Conservation (phyloP, 2,113 vertebrate genomes). For the Thamnophis sirtalis region DNA sequence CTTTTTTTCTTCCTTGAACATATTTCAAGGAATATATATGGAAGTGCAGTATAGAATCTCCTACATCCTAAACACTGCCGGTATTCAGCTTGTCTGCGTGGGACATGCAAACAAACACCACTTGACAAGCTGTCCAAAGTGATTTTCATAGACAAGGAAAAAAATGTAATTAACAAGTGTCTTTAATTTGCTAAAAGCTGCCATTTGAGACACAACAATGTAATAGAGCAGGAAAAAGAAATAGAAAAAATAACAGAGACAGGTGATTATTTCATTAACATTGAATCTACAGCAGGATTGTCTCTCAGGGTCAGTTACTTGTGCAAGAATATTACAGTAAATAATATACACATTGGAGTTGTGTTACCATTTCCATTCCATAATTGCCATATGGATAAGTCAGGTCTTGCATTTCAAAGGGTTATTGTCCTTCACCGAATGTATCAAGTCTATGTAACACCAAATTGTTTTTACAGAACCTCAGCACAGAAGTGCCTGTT, state of each 20-base stretch:
- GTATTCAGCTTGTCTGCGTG: neutral
- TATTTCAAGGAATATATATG: neutral
- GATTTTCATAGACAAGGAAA: neutral
- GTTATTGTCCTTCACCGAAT: conserved; percentile 43
- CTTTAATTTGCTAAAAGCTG: neutral
- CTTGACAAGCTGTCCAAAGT: neutral
- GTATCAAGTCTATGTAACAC: conserved; percentile 48
- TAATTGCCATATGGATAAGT: conserved; percentile 27
- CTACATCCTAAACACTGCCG: neutral
- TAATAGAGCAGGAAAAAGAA: neutral
- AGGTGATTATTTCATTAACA: neutral
- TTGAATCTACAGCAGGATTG: neutral
- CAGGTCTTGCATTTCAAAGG: conserved; percentile 34
- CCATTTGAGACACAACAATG: neutral
- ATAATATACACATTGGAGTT: conserved; percentile 17
- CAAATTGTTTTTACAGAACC: conserved; percentile 43
- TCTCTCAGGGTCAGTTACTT: neutral
- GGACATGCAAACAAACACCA: neutral
- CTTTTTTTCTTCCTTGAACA: neutral
- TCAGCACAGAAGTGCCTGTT: conserved; percentile 48
- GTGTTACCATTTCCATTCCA: conserved; percentile 22
- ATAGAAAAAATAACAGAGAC: neutral
- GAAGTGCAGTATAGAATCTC: neutral
- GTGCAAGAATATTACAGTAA: neutral
- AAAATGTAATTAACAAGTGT: neutral